These are phyloP conservation scores for Petrolisthes cinctipes DNA, from an alignment of 2,888 invertebrate species.

Conservation along the genomic window DNA sequence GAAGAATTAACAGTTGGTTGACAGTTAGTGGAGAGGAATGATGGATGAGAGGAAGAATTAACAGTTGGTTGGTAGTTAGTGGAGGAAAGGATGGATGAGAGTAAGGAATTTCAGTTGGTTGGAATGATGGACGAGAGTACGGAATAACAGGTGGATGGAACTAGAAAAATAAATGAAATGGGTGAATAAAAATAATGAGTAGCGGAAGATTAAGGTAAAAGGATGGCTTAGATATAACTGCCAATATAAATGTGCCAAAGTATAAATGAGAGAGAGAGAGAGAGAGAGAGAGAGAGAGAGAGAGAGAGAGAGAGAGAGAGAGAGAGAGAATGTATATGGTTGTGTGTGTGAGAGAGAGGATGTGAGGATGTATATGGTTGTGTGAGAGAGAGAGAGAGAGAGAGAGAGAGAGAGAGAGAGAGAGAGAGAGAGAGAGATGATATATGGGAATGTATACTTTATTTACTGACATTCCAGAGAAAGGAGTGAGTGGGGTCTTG, in stretches of 20 bases:
- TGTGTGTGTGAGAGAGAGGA: neutral
- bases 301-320: neutral
- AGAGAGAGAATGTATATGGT: neutral
- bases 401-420: neutral
- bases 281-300: conserved; percentile 9
- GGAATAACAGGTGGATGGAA: neutral
- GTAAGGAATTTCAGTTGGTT: neutral
- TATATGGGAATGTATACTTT: neutral
- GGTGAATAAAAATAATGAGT: neutral
- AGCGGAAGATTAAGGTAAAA: neutral
- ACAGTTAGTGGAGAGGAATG: neutral
- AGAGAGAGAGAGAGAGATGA: conserved; percentile 19
- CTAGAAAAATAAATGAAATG: neutral
- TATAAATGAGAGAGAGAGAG: neutral
- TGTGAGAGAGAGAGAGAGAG: neutral
- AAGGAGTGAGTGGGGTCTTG: too few relatives aligned
- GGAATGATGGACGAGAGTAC: neutral
- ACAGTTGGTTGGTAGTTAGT: too few relatives aligned
- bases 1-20: neutral
- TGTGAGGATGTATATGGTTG: neutral
- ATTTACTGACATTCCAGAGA: too few relatives aligned
- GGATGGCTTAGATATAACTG: neutral
- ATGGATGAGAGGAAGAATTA: too few relatives aligned
- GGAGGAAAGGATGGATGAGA: neutral
- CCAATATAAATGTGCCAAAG: neutral